phyloP scores from a whole-genome alignment of 2,113 vertebrate species.

The Cyprinus carpio region DNA sequence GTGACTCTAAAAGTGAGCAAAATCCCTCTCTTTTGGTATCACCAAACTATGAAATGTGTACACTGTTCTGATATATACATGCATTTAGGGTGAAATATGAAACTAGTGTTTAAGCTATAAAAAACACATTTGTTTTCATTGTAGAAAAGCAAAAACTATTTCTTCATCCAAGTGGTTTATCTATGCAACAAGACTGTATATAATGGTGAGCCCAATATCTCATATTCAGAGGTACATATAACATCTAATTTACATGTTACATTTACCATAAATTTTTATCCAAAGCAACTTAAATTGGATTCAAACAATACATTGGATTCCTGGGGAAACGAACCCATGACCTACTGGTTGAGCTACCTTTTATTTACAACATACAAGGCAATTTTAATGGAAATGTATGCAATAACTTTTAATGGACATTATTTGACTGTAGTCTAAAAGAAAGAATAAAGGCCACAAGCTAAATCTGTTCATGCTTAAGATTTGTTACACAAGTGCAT shows the following conservation, averaged over 20 bases:
- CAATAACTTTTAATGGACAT: background rate
- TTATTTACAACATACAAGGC: background rate
- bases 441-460: background rate
- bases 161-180: background rate
- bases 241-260: no score
- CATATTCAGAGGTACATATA: no score
- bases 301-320: no score
- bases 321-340: background rate
- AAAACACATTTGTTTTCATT: background rate
- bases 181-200: background rate
- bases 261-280: no score
- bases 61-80: background rate
- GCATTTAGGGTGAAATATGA: no score
- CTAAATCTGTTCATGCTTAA: background rate
- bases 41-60: background rate
- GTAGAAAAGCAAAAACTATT: background rate
- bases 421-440: background rate
- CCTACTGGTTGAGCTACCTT: background rate
- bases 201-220: no score
- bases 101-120: background rate
- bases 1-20: background rate
- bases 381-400: background rate
- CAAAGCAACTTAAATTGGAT: background rate
- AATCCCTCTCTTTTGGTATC: background rate
- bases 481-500: background rate